Evolutionary conservation across 2,113 vertebrate species (phyloP).

Genomic region (Otus sunia): DNA sequence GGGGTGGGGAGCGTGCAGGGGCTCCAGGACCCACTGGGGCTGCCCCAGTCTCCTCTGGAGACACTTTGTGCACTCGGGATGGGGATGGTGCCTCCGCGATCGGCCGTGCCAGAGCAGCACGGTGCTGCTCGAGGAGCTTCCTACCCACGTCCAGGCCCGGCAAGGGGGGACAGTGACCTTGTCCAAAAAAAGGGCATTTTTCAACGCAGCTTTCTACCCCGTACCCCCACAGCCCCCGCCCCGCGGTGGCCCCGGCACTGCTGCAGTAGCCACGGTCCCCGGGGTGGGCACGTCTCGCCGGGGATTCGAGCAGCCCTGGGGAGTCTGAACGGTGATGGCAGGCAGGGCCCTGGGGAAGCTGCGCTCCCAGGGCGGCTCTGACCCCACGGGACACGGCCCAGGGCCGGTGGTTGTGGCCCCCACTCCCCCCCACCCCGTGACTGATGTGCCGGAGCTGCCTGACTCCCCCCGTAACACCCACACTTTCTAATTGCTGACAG

Average conservation of each 20-base stretch:
- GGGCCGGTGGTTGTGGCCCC: background rate
- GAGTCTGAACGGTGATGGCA: rapidly evolving
- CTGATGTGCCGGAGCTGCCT: background rate
- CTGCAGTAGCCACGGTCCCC: background rate
- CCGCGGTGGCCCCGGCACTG: rapidly evolving
- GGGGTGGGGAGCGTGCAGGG: background rate
- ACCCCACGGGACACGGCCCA: background rate
- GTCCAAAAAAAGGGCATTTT: background rate
- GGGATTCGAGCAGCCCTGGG: background rate
- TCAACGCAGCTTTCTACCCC: background rate
- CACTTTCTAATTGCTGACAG: slow-evolving; percentile 30
- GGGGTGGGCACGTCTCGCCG: background rate
- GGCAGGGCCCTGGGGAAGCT: background rate
- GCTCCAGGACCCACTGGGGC: background rate
- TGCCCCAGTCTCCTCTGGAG: background rate
- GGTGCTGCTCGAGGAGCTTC: background rate
- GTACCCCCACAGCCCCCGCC: rapidly evolving
- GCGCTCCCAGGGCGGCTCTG: background rate
- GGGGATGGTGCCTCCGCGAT: background rate
- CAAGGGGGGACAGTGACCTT: background rate
- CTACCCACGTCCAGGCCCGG: rapidly evolving
- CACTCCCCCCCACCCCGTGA: rapidly evolving
- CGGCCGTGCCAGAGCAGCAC: background rate
- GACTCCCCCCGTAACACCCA: background rate
- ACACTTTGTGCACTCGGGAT: rapidly evolving